A percentile compares a stretch with the other conserved stretches of the same genome.
Conservation (phyloP, 2,797 vertebrate species). For the Karalla daura region DNA sequence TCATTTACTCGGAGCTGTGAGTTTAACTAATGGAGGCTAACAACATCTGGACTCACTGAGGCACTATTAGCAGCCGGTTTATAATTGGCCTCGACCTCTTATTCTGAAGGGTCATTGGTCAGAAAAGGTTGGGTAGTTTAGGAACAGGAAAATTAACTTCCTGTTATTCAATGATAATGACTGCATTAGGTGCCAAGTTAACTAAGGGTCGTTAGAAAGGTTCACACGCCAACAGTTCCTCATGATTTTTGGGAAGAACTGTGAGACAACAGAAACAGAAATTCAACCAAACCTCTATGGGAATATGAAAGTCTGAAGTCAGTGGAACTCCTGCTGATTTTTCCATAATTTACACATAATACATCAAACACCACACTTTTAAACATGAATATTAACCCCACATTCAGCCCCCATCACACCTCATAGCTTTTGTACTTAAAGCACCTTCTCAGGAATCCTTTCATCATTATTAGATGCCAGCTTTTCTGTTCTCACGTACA, state of each 20-base stretch:
- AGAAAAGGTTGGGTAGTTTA: slow-evolving; percentile 76
- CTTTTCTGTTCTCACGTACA: slow-evolving; percentile 65
- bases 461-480: slow-evolving; percentile 59
- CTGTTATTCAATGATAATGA: slow-evolving; percentile 84
- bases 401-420: background rate
- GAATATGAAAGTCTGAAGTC: slow-evolving; percentile 18
- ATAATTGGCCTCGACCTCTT: slow-evolving; percentile 80
- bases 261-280: slow-evolving; percentile 26
- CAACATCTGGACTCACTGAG: slow-evolving; percentile 78
- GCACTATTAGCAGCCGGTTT: slow-evolving; percentile 73
- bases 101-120: slow-evolving; percentile 78
- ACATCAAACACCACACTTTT: background rate
- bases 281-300: background rate
- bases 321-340: too few species aligned
- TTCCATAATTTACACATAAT: background rate
- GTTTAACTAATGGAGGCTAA: slow-evolving; percentile 57
- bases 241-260: background rate
- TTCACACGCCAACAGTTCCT: slow-evolving; percentile 44
- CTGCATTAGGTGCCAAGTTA: slow-evolving; percentile 76
- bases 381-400: slow-evolving; percentile 18
- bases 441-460: slow-evolving; percentile 55
- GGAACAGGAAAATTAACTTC: slow-evolving; percentile 83
- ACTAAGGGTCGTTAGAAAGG: slow-evolving; percentile 67
- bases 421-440: slow-evolving; percentile 20
- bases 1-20: slow-evolving; percentile 39